phyloP scores from a whole-genome alignment of 2,113 vertebrate genomes.

The Hydrochoerus hydrochaeris region DNA sequence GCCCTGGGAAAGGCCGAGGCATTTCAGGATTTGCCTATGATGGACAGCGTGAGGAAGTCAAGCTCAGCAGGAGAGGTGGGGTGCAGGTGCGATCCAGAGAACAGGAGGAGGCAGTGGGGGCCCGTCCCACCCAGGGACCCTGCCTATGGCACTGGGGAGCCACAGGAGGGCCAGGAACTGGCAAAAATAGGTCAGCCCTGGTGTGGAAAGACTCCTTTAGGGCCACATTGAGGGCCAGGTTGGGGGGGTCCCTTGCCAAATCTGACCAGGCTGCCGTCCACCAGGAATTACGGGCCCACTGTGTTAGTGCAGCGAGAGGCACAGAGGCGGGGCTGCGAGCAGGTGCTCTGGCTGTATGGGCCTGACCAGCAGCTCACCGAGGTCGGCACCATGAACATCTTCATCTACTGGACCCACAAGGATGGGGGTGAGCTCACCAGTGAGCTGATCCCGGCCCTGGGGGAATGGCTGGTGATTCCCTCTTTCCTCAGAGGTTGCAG shows the following conservation, averaged over 20 bases:
- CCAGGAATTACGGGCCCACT: constrained; percentile 94
- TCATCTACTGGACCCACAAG: constrained; percentile 92
- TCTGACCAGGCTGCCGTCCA: rapidly evolving
- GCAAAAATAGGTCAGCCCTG: not conserved
- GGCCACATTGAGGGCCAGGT: not conserved
- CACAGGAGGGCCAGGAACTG: rapidly evolving
- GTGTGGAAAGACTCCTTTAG: not conserved
- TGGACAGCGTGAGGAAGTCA: not conserved
- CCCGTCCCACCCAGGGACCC: not conserved
- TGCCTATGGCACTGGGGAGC: not conserved
- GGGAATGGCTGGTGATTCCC: rapidly evolving
- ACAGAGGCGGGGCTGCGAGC: constrained; percentile 89
- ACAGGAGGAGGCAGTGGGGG: too few species aligned
- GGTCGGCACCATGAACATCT: constrained; percentile 96
- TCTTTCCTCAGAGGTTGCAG: not conserved
- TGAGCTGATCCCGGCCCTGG: not conserved
- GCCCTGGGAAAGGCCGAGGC: not conserved
- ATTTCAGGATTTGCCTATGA: not conserved
- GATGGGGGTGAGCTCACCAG: constrained; percentile 86
- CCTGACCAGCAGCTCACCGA: constrained; percentile 92
- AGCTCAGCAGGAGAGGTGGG: not conserved
- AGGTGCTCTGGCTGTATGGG: constrained; percentile 94
- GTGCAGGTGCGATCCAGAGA: not conserved
- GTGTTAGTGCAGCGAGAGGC: constrained; percentile 92
- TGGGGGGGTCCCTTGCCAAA: not conserved